Conservation (phyloP, 2,113 vertebrate species). For the Progne subis region DNA sequence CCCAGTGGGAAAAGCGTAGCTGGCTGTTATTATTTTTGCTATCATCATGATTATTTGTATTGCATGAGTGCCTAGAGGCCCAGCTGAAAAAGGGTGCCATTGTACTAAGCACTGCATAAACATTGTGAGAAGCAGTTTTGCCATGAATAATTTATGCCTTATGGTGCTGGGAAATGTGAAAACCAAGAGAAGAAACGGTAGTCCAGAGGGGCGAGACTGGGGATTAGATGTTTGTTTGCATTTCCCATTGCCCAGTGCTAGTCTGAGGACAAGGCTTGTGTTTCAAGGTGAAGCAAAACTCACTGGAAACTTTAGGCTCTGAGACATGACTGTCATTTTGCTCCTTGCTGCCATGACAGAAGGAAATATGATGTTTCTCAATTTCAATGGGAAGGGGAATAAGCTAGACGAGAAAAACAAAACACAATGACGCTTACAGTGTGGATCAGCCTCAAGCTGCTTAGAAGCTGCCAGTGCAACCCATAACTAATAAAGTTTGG, state of each 20-base stretch:
- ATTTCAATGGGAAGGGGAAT: not conserved
- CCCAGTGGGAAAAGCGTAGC: not conserved
- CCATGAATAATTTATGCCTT: constrained; percentile 51
- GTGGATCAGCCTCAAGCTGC: not conserved
- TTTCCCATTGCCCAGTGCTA: not conserved
- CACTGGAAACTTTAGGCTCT: not conserved
- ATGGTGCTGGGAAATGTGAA: constrained; percentile 20
- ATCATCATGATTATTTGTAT: constrained; percentile 47
- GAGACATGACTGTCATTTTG: not conserved
- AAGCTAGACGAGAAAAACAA: not conserved
- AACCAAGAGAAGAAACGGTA: not conserved
- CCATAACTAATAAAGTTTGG: not conserved
- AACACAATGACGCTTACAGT: not conserved
- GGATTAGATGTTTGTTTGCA: not conserved
- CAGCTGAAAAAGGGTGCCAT: constrained; percentile 16
- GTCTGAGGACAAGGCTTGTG: not conserved
- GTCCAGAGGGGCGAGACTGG: not conserved
- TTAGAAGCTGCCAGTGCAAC: not conserved
- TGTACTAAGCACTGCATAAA: constrained; percentile 31
- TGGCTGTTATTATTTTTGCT: constrained; percentile 38
- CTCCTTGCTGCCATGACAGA: not conserved
- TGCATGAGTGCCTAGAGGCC: constrained; percentile 45
- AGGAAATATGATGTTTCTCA: not conserved
- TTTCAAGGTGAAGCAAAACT: not conserved
- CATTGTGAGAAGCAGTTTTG: constrained; percentile 23